A percentile compares a stretch with the other conserved stretches of the same genome.
Evolutionary conservation across 2,113 vertebrate genomes (phyloP).

Genomic region (Phoxinus phoxinus): DNA sequence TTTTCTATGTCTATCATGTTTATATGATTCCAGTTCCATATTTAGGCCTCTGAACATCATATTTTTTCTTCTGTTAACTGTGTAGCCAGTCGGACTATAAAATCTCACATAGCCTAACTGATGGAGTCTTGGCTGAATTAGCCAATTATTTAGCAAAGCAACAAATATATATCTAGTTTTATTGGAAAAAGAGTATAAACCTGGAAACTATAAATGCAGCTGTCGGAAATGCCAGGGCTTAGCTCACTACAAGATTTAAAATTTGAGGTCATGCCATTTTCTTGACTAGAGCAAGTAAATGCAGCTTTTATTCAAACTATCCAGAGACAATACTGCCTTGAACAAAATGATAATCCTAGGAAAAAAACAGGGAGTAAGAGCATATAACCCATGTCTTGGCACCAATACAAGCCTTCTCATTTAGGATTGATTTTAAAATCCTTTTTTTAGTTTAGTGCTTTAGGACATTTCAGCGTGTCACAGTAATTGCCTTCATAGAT

Average conservation of each 20-base stretch:
- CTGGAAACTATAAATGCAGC: background rate
- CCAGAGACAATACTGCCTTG: background rate
- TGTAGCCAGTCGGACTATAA: background rate
- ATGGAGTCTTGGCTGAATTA: background rate
- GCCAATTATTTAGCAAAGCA: background rate
- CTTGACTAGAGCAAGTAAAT: background rate
- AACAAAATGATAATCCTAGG: background rate
- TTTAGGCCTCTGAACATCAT: background rate
- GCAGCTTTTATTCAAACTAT: background rate
- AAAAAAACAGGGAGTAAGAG: background rate
- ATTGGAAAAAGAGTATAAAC: background rate
- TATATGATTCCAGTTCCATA: background rate
- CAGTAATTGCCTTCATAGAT: constrained; percentile 7
- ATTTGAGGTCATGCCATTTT: background rate
- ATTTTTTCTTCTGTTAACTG: background rate
- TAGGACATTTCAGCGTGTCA: background rate
- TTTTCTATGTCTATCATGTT: background rate
- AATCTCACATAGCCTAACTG: background rate
- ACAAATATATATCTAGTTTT: background rate
- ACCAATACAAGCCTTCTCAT: background rate
- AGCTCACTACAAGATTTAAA: background rate
- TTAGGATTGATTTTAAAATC: constrained; percentile 17
- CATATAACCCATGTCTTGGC: background rate
- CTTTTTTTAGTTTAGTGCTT: constrained; percentile 5
- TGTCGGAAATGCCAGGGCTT: background rate